These are phyloP conservation scores for Helicoverpa zea DNA, from an alignment of 1,140 invertebrate genomes.

Conservation along the genomic window DNA sequence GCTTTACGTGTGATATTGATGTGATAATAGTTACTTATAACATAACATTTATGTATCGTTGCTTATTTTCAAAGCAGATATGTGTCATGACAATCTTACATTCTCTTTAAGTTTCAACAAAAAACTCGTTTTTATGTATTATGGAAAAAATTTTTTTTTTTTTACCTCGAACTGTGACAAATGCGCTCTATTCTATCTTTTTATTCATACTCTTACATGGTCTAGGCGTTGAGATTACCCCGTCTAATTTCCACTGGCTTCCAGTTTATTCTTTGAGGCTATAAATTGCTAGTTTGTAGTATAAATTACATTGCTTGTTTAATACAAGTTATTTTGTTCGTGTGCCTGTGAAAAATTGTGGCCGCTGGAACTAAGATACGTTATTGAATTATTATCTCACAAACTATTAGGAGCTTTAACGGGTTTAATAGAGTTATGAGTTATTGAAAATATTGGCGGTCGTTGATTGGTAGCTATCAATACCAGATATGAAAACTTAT, in stretches of 20 bases:
- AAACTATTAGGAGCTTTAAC: background rate
- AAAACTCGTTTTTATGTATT: too few species aligned
- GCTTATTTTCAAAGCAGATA: too few species aligned
- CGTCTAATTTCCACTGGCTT: slow-evolving; percentile 45
- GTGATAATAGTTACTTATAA: too few species aligned
- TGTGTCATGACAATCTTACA: too few species aligned
- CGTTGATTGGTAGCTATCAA: too few species aligned
- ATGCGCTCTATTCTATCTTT: background rate
- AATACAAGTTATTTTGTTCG: slow-evolving; percentile 38
- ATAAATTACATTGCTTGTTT: slow-evolving; percentile 41
- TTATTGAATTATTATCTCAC: slow-evolving; percentile 20
- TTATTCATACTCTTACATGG: background rate
- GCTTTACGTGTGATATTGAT: too few species aligned
- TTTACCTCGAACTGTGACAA: background rate
- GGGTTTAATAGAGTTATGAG: background rate
- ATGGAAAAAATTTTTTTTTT: too few species aligned
- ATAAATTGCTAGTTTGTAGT: slow-evolving; percentile 49
- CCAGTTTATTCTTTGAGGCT: slow-evolving; percentile 46
- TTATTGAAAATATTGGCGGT: too few species aligned
- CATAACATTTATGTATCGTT: too few species aligned
- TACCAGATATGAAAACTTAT: too few species aligned
- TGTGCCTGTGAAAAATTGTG: slow-evolving; percentile 38
- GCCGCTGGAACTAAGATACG: slow-evolving; percentile 19
- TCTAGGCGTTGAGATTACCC: slow-evolving; percentile 39
- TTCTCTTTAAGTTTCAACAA: too few species aligned